Evolutionary conservation across 2,888 invertebrate genomes (phyloP), one percentile per base, ranked within the genome.

Genomic region (Elysia crispata): DNA sequence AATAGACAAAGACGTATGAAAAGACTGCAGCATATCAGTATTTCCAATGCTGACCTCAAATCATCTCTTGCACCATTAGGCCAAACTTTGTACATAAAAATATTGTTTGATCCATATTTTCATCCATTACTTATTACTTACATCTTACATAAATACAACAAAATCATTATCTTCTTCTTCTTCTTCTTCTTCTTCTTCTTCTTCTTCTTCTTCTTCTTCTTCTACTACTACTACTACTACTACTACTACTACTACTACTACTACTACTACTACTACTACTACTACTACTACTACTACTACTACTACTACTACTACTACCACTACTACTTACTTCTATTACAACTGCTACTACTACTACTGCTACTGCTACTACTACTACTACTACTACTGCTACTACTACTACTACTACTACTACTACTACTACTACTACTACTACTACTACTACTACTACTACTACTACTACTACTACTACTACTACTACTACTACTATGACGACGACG

Each of bases 231-330:
- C 41, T 25, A 3, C 15, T 60, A 5, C 13, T 25, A 8, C 60
- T 60, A 5, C 25, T 25, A 8, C 60, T 60, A 5, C 25, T 25
- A 8, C 60, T 60, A 5, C 13, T 25, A 8, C 60, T 60, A 5
- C 25, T 25, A 8, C 60, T 60, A 5, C 25, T 25, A 8, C 60
- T 60, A 5, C 25, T 25, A 8, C 60, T 60, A 5, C 25, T 25
- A 8, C 60, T 60, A 5, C 25, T 25, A 8, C 60, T 60, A 5
- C 25, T 25, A 8, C 60, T 60, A 5, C 25, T 25, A 8, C 60
- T 60, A 31, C 31, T 73, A 49, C 73, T 49, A 18, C 73, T 49
- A 15, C 50, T 73, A 49, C 49, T 73, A 23, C 73, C 50, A 49
- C 73, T 73, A 49, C 20, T 73, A 49, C 73, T 73, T 49, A n/a